Evolutionary conservation across 2,888 invertebrate species (phyloP).

Genomic region (Leistus spinibarbis): DNA sequence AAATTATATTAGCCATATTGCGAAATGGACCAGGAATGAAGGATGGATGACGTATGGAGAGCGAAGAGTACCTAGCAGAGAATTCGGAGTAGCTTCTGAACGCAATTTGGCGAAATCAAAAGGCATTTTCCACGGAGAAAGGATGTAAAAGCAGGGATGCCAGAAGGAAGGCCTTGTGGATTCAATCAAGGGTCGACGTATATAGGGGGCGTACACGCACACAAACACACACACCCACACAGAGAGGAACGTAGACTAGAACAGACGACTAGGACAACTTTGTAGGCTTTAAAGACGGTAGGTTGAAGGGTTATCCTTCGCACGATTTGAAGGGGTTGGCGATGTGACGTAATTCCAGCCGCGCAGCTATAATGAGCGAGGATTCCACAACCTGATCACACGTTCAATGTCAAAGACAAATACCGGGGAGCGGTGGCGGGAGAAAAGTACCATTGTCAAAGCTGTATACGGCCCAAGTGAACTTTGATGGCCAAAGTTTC

Average conservation of each 20-base stretch:
- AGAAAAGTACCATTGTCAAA: slow-evolving; percentile 26
- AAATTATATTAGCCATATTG: too few species aligned
- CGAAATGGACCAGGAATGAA: neutral
- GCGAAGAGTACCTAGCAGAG: neutral
- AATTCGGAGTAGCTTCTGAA: neutral
- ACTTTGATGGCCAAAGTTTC: slow-evolving; percentile 36
- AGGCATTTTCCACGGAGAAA: slow-evolving; percentile 21
- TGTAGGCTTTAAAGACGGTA: neutral
- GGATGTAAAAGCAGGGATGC: slow-evolving; percentile 12
- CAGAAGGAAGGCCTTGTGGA: slow-evolving; percentile 9
- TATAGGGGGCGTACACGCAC: neutral
- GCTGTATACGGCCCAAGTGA: neutral
- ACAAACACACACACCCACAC: neutral
- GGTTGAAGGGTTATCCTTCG: neutral
- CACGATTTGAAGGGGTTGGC: slow-evolving; percentile 7
- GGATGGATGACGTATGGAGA: neutral
- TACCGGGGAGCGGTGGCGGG: slow-evolving; percentile 4
- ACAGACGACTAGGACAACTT: neutral
- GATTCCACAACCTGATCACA: slow-evolving; percentile 20
- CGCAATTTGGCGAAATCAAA: slow-evolving; percentile 34
- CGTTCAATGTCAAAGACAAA: slow-evolving; percentile 39
- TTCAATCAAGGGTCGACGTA: slow-evolving; percentile 26
- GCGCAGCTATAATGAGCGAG: slow-evolving; percentile 30
- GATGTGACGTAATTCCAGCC: slow-evolving; percentile 32
- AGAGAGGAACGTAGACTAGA: neutral